Conservation (phyloP, 92 coral and sea anemone genomes). For the Porites cylindrica region DNA sequence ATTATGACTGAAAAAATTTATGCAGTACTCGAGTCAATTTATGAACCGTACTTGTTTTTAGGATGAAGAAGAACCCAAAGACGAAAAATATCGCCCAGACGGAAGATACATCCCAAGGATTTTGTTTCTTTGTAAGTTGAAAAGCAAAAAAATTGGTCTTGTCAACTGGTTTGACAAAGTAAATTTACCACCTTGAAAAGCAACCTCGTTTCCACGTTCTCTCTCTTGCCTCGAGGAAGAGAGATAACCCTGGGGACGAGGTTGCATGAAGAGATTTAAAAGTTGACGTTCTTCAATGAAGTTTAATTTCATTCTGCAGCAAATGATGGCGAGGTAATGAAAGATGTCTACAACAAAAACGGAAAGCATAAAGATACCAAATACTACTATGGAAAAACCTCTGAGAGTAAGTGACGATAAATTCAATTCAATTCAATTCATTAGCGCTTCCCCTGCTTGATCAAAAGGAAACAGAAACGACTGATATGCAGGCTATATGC, state of each 20-base stretch:
- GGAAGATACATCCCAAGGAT: slow-evolving; percentile 87
- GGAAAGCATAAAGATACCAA: slow-evolving; percentile 72
- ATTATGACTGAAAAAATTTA: too few relatives aligned
- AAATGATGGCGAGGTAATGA: slow-evolving; percentile 68
- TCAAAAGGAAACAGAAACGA: too few relatives aligned
- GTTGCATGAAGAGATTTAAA: too few relatives aligned
- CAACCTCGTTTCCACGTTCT: too few relatives aligned
- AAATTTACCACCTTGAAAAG: neutral
- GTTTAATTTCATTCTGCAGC: slow-evolving; percentile 38
- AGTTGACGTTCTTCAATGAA: too few relatives aligned
- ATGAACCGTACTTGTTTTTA: neutral
- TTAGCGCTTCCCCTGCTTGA: too few relatives aligned
- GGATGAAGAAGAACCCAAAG: slow-evolving; percentile 82
- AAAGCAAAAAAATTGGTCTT: neutral
- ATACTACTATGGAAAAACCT: slow-evolving; percentile 78
- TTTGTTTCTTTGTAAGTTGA: slow-evolving; percentile 71
- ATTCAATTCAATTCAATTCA: too few relatives aligned
- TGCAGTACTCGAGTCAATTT: too few relatives aligned
- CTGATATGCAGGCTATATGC: too few relatives aligned
- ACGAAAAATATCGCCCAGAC: slow-evolving; percentile 74
- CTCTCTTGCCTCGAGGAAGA: too few relatives aligned
- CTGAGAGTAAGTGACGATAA: slow-evolving; percentile 69
- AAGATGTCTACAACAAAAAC: slow-evolving; percentile 67
- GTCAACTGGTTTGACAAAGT: neutral
- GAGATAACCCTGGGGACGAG: too few relatives aligned